A percentile compares a stretch with the other conserved stretches of the same genome.
Evolutionary conservation across 2,888 invertebrate species (phyloP).

Genomic region (Therioaphis trifolii): DNA sequence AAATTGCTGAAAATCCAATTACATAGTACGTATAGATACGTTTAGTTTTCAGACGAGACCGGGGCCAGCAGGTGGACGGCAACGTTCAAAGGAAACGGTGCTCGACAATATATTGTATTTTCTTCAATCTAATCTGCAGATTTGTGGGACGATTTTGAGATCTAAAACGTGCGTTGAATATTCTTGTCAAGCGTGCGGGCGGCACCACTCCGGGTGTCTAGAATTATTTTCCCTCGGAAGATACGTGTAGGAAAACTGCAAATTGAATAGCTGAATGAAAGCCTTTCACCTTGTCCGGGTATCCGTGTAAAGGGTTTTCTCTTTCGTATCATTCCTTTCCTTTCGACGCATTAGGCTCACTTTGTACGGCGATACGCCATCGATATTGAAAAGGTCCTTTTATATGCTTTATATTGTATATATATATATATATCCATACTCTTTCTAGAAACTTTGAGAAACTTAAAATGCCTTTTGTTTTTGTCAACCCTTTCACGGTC

Average conservation of each 20-base stretch:
- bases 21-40: neutral
- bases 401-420: constrained; percentile 10
- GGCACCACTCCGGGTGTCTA: neutral
- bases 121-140: constrained; percentile 39
- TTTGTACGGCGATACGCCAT: constrained; percentile 60
- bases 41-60: neutral
- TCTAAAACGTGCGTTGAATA: constrained; percentile 51
- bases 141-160: constrained; percentile 31
- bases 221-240: constrained; percentile 44
- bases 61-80: neutral
- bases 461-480: constrained; percentile 61
- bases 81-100: constrained; percentile 30
- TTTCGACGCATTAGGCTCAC: constrained; percentile 57
- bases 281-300: constrained; percentile 53
- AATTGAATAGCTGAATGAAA: constrained; percentile 57
- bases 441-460: constrained; percentile 53
- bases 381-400: constrained; percentile 60
- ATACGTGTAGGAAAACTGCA: constrained; percentile 46
- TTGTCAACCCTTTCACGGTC: constrained; percentile 53
- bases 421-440: constrained; percentile 17
- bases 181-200: neutral
- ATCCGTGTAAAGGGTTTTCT: constrained; percentile 62
- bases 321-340: constrained; percentile 60
- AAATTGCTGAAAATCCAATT: neutral
- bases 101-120: constrained; percentile 44